phyloP scores from a whole-genome alignment of 2,113 vertebrate genomes.

The Tenebrosternarchus preto region DNA sequence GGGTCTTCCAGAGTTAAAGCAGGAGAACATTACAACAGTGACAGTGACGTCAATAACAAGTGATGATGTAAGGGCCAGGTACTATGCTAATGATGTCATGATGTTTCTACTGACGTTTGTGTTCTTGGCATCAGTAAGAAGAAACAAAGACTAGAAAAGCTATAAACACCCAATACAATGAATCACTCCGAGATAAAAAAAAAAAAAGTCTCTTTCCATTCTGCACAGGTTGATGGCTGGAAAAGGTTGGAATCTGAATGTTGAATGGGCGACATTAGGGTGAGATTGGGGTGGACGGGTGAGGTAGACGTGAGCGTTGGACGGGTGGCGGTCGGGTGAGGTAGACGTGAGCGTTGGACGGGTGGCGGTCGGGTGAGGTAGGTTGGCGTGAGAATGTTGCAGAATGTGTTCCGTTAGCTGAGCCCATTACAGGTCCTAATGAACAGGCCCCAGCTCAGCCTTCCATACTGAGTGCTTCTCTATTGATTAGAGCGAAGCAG shows the following conservation, averaged over 20 bases:
- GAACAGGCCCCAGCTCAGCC: slow-evolving; percentile 34
- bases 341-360: not conserved
- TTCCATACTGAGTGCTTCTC: slow-evolving; percentile 56
- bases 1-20: not conserved
- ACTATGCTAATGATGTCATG: not conserved
- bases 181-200: not conserved
- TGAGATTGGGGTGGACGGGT: too few relatives aligned
- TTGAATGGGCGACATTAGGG: too few relatives aligned
- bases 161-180: too few relatives aligned
- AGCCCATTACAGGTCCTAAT: slow-evolving; percentile 39
- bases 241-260: too few relatives aligned
- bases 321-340: not conserved
- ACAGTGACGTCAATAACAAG: not conserved
- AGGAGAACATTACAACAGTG: not conserved
- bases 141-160: too few relatives aligned
- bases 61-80: slow-evolving; percentile 14
- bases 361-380: too few relatives aligned
- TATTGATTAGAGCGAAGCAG: slow-evolving; percentile 54
- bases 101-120: not conserved
- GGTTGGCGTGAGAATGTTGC: slow-evolving; percentile 8
- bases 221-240: too few relatives aligned
- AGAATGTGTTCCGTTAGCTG: slow-evolving; percentile 22
- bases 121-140: not conserved
- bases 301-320: not conserved
- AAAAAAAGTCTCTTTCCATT: too few relatives aligned